Percentiles rank a stretch among this genome's conserved stretches.
phyloP scores from a whole-genome alignment of 2,113 vertebrate species.

The Hydrolagus affinis region DNA sequence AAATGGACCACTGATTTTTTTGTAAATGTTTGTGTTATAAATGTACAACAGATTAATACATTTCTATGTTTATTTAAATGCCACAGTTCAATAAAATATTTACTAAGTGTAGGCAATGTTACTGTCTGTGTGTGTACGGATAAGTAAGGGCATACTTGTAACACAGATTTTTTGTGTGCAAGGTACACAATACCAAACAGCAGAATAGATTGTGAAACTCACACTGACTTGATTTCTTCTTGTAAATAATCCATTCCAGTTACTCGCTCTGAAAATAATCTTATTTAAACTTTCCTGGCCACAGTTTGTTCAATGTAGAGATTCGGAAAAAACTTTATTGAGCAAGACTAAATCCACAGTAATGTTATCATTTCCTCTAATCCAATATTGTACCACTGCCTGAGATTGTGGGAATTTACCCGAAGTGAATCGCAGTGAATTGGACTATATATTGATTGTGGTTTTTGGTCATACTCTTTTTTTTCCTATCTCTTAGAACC shows the following conservation, averaged over 20 bases:
- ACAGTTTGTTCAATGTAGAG: no score
- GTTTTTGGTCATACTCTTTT: no score
- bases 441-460: no score
- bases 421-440: no score
- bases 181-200: background rate
- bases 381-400: no score
- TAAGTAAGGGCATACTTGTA: background rate
- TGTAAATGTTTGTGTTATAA: conserved; percentile 88
- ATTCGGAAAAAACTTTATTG: no score
- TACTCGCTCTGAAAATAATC: no score
- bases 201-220: background rate
- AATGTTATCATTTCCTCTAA: no score
- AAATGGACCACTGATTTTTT: conserved; percentile 40
- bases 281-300: no score
- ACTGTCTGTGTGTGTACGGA: conserved; percentile 46
- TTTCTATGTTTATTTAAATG: conserved; percentile 92
- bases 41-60: conserved; percentile 82
- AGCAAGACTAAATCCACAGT: no score
- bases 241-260: background rate
- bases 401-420: no score
- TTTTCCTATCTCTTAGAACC: no score
- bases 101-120: conserved; percentile 55
- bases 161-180: background rate
- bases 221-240: background rate
- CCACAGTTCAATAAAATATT: conserved; percentile 67